Base-by-base conservation (phyloP, 2,797 vertebrate genomes). In the Naso thynnoides region DNA sequence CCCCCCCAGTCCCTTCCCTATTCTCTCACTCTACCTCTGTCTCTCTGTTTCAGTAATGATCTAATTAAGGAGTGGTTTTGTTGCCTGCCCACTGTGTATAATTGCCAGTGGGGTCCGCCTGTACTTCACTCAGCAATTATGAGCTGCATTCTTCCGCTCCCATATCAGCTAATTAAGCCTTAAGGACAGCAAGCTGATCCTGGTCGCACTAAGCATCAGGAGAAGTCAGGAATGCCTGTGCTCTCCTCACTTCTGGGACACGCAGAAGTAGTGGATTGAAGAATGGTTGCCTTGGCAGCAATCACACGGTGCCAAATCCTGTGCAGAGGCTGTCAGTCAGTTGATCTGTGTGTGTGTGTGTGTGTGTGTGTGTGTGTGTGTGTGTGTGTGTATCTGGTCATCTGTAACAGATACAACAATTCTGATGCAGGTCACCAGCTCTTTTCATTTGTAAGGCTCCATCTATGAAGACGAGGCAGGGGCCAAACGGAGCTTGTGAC, bases 111-210 rank as follows among this genome's bases (percentile, higher is more conserved):
- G 85, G 75, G 63, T 89, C 82, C 67, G 83, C 65, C 82, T 81
- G 77, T 76, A 78, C 84, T 87, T 89, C 68, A 81, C 86, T 89
- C 85, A 54, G 86, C 86, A 92, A 91, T 94, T 92, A 94, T 64
- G 21, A 81, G 83, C 81, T 41, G 78, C 78, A 76, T 90, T 93
- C 85, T 83, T 87, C 72, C 76, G 76, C 83, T 78, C 68, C 61
- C 61, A 73, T 83, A 88, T 84, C 53, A n/a, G 74, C 89, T 93
- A 93, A 94, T 94, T 91, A 94, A 85, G 84, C 90, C 92, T 93
- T 82, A 84, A 85, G 90, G 89, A 94, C 86, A 90, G 81, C 18
- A 23, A 81, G 82, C 70, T 39, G 76, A 83, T 86, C 72, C 54
- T 50, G 69, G 86, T 82, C 10, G 15, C 83, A 82, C 76, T 81